Conservation (phyloP, 2,113 vertebrate genomes). For the Leucopternis melanops region DNA sequence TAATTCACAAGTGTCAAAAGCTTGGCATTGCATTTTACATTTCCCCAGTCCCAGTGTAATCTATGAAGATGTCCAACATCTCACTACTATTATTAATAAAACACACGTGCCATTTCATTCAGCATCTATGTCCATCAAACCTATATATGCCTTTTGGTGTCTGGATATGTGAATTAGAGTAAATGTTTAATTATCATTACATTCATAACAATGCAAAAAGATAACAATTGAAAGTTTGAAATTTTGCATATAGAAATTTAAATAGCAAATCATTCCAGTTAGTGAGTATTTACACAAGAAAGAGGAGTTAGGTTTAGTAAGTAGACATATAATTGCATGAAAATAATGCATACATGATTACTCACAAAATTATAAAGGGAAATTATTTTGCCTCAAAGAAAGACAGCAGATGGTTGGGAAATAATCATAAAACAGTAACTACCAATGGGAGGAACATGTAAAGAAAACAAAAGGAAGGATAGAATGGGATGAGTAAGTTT, state of each 20-base stretch:
- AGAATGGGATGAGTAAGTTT: background rate
- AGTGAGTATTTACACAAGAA: background rate
- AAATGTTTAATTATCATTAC: background rate
- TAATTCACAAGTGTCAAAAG: background rate
- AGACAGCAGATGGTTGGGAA: conserved; percentile 30
- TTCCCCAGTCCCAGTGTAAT: background rate
- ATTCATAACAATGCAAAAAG: background rate
- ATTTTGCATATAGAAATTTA: background rate
- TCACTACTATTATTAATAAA: background rate
- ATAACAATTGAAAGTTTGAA: background rate
- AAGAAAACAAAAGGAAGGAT: background rate
- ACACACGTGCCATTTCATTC: background rate
- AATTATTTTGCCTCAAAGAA: conserved; percentile 33
- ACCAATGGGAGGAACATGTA: background rate
- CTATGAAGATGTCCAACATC: background rate
- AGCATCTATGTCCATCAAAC: background rate
- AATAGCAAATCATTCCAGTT: background rate
- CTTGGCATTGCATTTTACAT: background rate
- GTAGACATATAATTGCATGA: background rate
- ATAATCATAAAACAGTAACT: conserved; percentile 10
- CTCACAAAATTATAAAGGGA: background rate
- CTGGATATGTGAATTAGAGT: background rate
- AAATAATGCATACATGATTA: background rate
- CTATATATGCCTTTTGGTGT: background rate
- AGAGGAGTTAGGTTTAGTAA: background rate